Evolutionary conservation across 1,140 invertebrate genomes (phyloP), one percentile per base, ranked within the genome.

Genomic region (Lucilia cuprina): DNA sequence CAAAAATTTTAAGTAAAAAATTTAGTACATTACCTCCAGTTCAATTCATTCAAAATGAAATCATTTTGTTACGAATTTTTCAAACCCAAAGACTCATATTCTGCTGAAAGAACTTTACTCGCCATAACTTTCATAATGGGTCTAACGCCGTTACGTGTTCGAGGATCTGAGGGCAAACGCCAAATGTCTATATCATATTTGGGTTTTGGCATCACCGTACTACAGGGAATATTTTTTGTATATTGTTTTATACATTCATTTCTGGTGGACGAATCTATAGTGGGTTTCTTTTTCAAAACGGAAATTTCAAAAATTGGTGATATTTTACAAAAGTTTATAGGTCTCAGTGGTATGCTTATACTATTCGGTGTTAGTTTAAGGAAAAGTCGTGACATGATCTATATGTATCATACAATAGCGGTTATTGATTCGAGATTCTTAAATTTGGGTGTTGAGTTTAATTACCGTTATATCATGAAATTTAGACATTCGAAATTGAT

Each of bases 221-320:
- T 91, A 0, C 89, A 91, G 85, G 30, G 89, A 21, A 86, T 86
- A 19, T 89, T 90, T 83, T 90, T 91, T 60, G 86, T 87, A 50
- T 89, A 88, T 82, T 90, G 89, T 74, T 91, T 90, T 34, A 35
- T 90, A 10, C 82, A 82, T 12, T 87, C 89, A 0, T 86, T 90
- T 30, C 82, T 89, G 8, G 70, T 89, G n/a, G 86, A 89, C 49
- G 86, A 90, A 74, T 89, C 88, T 17, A 91, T 91, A 84, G 89
- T 91, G 49, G 87, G 87, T 1, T 91, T 87, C 60, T 91, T 91
- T 70, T 91, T 91, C 60, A 88, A 89, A 25, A 89, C 90, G 17
- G 82, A 89, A 17, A 91, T 91, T 21, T 89, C 89, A 0, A 86
- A 88, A 50, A 65, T 91, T 21, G 90, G 90, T 2, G 89, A 91